These are phyloP conservation scores for Trididemnum nubilum DNA, from an alignment of 23 tunicate species.

Conservation along the genomic window DNA sequence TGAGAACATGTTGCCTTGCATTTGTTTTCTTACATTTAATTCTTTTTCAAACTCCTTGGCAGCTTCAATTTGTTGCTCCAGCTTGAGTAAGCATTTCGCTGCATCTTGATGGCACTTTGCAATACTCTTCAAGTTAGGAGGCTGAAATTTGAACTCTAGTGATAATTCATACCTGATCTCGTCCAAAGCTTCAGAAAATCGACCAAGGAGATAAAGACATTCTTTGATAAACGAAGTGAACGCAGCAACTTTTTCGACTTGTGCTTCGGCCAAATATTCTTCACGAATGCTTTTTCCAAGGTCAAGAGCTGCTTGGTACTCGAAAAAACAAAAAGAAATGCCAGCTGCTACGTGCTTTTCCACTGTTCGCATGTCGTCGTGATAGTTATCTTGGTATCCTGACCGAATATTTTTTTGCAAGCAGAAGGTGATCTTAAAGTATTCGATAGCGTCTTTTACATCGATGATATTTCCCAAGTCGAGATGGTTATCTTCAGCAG, in stretches of 20 bases:
- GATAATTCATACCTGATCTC: conserved; percentile 1
- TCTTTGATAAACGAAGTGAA: conserved; percentile 30
- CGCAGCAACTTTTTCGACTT: neutral
- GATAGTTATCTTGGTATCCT: neutral
- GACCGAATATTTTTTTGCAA: conserved; percentile 5
- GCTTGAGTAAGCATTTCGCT: conserved; percentile 16
- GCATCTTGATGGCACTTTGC: conserved; percentile 6
- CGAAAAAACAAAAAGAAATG: neutral
- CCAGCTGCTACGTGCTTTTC: conserved; percentile 12
- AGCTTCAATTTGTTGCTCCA: conserved; percentile 2
- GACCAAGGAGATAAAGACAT: conserved; percentile 2
- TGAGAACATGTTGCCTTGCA: neutral
- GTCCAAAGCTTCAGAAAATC: neutral
- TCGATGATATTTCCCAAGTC: neutral
- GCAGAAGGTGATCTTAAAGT: conserved; percentile 35
- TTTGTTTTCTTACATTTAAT: neutral
- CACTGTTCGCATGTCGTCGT: conserved; percentile 15
- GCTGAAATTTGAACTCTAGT: neutral
- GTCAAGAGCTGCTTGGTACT: conserved; percentile 20
- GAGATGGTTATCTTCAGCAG: neutral
- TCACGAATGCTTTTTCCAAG: neutral
- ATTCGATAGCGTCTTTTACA: neutral
- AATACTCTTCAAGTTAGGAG: neutral
- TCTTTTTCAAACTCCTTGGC: neutral
- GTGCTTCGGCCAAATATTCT: neutral